These are phyloP conservation scores for Metellina segmentata DNA, from an alignment of 2,888 invertebrate species.

Conservation along the genomic window DNA sequence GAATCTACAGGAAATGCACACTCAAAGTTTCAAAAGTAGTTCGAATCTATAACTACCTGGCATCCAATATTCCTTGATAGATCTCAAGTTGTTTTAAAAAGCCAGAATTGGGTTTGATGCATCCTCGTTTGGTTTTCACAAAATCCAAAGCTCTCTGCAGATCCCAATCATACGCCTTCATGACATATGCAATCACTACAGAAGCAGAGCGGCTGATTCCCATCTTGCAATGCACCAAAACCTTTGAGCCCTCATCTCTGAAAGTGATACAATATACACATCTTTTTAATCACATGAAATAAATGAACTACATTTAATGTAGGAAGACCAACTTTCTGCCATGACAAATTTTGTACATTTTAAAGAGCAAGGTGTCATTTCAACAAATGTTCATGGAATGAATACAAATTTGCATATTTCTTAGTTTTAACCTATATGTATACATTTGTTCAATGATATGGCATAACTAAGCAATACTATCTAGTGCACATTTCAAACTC, in stretches of 20 bases:
- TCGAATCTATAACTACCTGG: constrained; percentile 82
- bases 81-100: constrained; percentile 96
- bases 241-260: constrained; percentile 93
- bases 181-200: constrained; percentile 98
- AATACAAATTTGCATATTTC: too few species aligned
- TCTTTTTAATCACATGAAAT: too few species aligned
- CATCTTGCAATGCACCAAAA: constrained; percentile 99
- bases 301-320: too few species aligned
- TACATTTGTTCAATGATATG: too few species aligned
- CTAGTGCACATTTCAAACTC: too few species aligned
- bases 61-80: constrained; percentile 97
- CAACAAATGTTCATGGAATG: too few species aligned
- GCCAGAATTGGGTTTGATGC: constrained; percentile 97
- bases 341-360: too few species aligned
- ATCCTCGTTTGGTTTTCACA: constrained; percentile 93
- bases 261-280: constrained; percentile 46
- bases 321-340: too few species aligned
- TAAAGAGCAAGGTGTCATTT: too few species aligned
- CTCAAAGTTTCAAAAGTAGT: neutral
- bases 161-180: constrained; percentile 98
- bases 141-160: constrained; percentile 92
- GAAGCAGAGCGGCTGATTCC: constrained; percentile 99
- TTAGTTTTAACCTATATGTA: too few species aligned
- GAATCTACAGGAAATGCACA: neutral
- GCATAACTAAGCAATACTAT: too few species aligned